Base-by-base conservation (phyloP, 2,888 invertebrate species). In the Peribatodes rhomboidaria region DNA sequence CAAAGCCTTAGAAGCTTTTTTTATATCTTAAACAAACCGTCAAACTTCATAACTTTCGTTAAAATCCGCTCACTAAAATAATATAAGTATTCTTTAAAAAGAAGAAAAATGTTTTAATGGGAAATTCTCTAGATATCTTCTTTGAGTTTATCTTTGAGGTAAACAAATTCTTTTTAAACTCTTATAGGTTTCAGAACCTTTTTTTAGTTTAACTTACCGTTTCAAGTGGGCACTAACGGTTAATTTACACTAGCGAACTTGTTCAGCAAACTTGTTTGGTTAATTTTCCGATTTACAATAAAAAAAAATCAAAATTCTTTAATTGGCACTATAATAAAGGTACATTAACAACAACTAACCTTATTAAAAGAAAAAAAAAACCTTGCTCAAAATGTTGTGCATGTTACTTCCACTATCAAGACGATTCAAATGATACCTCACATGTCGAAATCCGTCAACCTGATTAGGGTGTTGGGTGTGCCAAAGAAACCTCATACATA, bases 91-190 rank as follows among this genome's bases (percentile, higher is more conserved):
- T 16, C 35, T 27, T 20, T 22, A 46, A 11, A 54, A 58, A 55
- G 31, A 14, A 14, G 62, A 68, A 68, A 70, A 70, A 61, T 56
- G 42, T 62, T 49, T 67, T 71, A 72, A 69, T 66, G 64, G 62
- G 64, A 67, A 73, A 69, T 67, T 58, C 59, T 68, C 64, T 61
- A 56, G 42, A 63, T 68, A 65, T 68, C 64, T 62, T 64, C 69
- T 74, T 69, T 67, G 69, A 75, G 69, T 72, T 77, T 77, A 78
- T 79, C 76, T 76, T 75, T 74, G 77, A 63, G 78, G 82, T 79
- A 80, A 83, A 79, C 75, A 83, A 82, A 84, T 80, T 81, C 79
- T 78, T 78, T 75, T 77, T 74, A 70, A 73, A 77, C 68, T 71
- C 58, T 56, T 65, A 67, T 64, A 72, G 61, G 61, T 31, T 27